phyloP scores from a whole-genome alignment of 2,888 invertebrate genomes.

The Perizoma affinitatum region DNA sequence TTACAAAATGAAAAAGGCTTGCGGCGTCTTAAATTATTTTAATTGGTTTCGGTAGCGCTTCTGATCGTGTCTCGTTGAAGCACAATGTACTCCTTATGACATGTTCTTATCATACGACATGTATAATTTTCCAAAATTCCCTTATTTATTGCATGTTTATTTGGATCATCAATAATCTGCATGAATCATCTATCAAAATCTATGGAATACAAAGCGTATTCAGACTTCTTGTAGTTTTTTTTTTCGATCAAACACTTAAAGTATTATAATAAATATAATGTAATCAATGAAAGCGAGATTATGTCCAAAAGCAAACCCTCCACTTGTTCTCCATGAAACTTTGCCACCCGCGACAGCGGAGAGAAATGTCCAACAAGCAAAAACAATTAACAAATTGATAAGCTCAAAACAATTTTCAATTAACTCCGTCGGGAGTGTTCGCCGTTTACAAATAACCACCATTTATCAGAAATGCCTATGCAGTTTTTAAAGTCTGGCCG shows the following conservation, averaged over 20 bases:
- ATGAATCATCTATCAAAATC: not conserved
- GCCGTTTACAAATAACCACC: slow-evolving; percentile 83
- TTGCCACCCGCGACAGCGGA: slow-evolving; percentile 63
- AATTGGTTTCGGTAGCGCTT: slow-evolving; percentile 84
- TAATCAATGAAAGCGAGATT: slow-evolving; percentile 28
- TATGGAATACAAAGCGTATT: too few relatives aligned
- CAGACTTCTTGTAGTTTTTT: too few relatives aligned
- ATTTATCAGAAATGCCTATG: slow-evolving; percentile 84
- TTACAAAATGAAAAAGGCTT: slow-evolving; percentile 80
- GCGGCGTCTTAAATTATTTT: slow-evolving; percentile 83
- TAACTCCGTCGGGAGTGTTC: slow-evolving; percentile 81
- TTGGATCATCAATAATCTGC: slow-evolving; percentile 6
- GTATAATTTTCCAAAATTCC: slow-evolving; percentile 12
- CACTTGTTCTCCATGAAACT: slow-evolving; percentile 62
- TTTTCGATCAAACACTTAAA: too few relatives aligned
- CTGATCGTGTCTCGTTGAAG: slow-evolving; percentile 57
- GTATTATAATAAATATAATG: too few relatives aligned
- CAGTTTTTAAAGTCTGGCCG: slow-evolving; percentile 77
- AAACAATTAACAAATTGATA: slow-evolving; percentile 84
- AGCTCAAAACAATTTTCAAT: slow-evolving; percentile 85
- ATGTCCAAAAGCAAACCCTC: slow-evolving; percentile 44
- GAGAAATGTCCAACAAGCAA: slow-evolving; percentile 80
- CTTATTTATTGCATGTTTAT: slow-evolving; percentile 29
- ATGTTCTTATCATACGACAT: slow-evolving; percentile 13
- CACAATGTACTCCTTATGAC: slow-evolving; percentile 41